Percentiles rank a stretch among this genome's conserved stretches.
Conservation (phyloP, 2,888 invertebrate genomes). For the Meliscaeva auricollis region DNA sequence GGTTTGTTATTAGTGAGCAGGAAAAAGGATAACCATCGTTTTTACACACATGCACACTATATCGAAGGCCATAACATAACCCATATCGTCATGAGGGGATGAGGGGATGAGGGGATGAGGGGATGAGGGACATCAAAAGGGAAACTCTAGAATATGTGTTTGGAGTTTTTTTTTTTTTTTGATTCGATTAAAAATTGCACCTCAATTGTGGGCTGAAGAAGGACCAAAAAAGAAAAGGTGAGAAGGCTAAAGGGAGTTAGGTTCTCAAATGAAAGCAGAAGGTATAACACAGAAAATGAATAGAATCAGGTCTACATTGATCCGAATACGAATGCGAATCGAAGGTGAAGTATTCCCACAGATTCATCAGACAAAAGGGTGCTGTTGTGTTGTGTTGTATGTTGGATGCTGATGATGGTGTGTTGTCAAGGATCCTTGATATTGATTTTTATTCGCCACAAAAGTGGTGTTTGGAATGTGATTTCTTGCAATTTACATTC, state of each 20-base stretch:
- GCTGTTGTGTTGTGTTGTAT: not conserved
- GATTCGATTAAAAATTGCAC: conserved; percentile 72
- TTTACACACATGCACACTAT: conserved; percentile 28
- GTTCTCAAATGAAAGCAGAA: not conserved
- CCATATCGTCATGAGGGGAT: not conserved
- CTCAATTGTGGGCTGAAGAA: conserved; percentile 19
- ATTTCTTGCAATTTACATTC: conserved; percentile 71
- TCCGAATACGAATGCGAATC: conserved; percentile 24
- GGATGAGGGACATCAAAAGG: conserved; percentile 51
- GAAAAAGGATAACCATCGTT: conserved; percentile 61
- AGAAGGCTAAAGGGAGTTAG: not conserved
- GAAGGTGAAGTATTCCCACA: conserved; percentile 37
- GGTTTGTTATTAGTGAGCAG: conserved; percentile 68
- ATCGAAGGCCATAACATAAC: not conserved
- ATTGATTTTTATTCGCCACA: conserved; percentile 70
- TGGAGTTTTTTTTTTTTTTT: conserved; percentile 38
- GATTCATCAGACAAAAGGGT: conserved; percentile 27
- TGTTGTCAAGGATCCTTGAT: conserved; percentile 42
- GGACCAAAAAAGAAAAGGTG: conserved; percentile 6
- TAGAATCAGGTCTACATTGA: conserved; percentile 59
- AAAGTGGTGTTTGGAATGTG: conserved; percentile 65
- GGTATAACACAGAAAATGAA: conserved; percentile 49
- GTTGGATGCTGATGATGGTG: not conserved
- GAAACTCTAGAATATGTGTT: conserved; percentile 40
- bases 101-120: not conserved